Percentiles rank a stretch among this genome's conserved stretches.
Conservation (phyloP, 2,797 vertebrate species). For the Rhinichthys osculus region DNA sequence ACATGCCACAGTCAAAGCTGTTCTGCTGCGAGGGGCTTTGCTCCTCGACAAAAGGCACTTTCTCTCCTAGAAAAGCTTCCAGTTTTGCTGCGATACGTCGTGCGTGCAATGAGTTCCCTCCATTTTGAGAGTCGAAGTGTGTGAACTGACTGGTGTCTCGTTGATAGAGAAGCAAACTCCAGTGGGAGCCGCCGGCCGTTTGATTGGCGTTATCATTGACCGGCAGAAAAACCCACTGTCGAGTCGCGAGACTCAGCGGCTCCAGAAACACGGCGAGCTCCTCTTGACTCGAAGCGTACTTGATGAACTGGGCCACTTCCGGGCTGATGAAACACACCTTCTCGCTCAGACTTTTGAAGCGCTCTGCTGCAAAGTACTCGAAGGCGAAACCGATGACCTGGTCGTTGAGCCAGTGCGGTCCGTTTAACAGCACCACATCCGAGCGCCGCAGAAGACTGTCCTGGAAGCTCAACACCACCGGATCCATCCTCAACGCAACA, state of each 20-base stretch:
- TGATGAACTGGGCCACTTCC: constrained; percentile 97
- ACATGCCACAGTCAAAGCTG: constrained; percentile 99
- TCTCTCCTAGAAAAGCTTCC: constrained; percentile 83
- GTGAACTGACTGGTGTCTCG: constrained; percentile 84
- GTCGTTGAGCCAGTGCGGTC: constrained; percentile 96
- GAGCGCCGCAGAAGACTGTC: constrained; percentile 93
- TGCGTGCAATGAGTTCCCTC: constrained; percentile 88
- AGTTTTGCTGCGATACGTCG: constrained; percentile 87
- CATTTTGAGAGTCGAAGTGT: constrained; percentile 94
- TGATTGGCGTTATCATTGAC: constrained; percentile 95
- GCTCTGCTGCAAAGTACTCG: constrained; percentile 87
- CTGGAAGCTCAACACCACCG: constrained; percentile 93
- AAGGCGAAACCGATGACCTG: constrained; percentile 95
- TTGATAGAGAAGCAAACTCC: constrained; percentile 93
- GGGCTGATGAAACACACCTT: constrained; percentile 89
- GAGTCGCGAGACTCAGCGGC: constrained; percentile 84
- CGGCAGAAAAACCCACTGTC: constrained; percentile 88
- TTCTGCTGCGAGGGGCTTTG: constrained; percentile 92
- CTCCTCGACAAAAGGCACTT: constrained; percentile 85
- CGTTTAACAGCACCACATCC: constrained; percentile 89
- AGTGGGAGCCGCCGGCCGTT: constrained; percentile 91
- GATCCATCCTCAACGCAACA: constrained; percentile 83
- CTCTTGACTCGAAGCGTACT: constrained; percentile 86
- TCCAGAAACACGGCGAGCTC: constrained; percentile 91
- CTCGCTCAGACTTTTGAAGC: constrained; percentile 81